Conservation (phyloP, 2,797 vertebrate species). For the Jordanella pulchra region DNA sequence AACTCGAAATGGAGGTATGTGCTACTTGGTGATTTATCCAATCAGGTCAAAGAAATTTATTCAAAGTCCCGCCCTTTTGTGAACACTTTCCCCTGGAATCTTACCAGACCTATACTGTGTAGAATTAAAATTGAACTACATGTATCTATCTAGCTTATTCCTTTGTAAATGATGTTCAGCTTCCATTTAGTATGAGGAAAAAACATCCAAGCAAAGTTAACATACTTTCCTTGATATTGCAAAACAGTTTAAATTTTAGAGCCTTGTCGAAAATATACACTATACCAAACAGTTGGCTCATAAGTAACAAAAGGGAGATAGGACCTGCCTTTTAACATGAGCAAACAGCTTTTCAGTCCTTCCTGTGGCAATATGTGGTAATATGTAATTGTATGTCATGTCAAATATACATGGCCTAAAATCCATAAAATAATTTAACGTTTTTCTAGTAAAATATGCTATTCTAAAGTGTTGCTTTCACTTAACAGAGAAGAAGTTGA, state of each 20-base stretch:
- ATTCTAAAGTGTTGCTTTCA: background rate
- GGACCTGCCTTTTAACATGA: background rate
- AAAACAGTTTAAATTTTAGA: background rate
- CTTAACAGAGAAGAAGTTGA: conserved; percentile 3
- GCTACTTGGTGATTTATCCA: too few relatives aligned
- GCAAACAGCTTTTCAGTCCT: background rate
- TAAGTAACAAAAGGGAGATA: background rate
- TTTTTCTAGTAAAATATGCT: background rate
- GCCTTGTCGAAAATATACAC: background rate
- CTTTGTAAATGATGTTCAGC: too few relatives aligned
- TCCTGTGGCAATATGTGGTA: background rate
- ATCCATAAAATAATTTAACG: background rate
- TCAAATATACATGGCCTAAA: background rate
- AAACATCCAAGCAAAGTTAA: background rate
- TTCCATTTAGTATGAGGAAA: background rate
- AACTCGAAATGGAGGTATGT: too few relatives aligned
- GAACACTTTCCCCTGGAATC: too few relatives aligned
- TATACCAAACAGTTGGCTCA: background rate
- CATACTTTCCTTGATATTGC: background rate
- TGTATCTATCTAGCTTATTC: too few relatives aligned
- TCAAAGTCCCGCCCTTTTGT: too few relatives aligned
- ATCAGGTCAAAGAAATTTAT: too few relatives aligned
- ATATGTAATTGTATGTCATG: background rate
- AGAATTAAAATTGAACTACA: too few relatives aligned
- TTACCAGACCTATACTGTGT: too few relatives aligned